Percentiles rank a stretch among this genome's conserved stretches.
These are phyloP conservation scores for Lordiphosa mommai DNA, from an alignment of 1,140 invertebrate species.

Conservation along the genomic window DNA sequence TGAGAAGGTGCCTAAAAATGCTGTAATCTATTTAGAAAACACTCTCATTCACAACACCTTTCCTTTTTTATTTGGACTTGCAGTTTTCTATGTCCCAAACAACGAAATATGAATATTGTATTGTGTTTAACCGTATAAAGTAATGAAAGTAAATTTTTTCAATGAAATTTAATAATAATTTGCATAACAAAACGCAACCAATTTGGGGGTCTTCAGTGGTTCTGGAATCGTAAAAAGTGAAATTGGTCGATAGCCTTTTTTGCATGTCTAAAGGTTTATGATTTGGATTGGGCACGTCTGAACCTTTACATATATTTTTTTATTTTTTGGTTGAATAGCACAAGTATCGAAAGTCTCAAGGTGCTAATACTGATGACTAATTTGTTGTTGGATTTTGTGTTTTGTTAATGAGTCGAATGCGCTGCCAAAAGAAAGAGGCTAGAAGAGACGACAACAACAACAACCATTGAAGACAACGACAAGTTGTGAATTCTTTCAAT, in stretches of 20 bases:
- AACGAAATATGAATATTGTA: conserved; percentile 11
- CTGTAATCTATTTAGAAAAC: background rate
- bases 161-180: conserved; percentile 57
- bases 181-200: conserved; percentile 49
- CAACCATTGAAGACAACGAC: conserved; percentile 26
- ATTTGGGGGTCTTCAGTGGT: conserved; percentile 27
- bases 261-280: conserved; percentile 55
- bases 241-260: conserved; percentile 60
- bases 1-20: background rate
- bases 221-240: conserved; percentile 55
- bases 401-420: conserved; percentile 18
- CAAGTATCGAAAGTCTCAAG: conserved; percentile 44
- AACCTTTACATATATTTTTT: conserved; percentile 20
- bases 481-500: conserved; percentile 75
- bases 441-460: conserved; percentile 2
- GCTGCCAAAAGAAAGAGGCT: conserved; percentile 46
- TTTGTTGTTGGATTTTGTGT: conserved; percentile 22
- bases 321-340: conserved; percentile 12
- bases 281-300: conserved; percentile 26
- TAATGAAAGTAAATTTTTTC: conserved; percentile 70
- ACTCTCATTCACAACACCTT: conserved; percentile 10
- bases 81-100: conserved; percentile 36
- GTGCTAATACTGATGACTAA: conserved; percentile 32
- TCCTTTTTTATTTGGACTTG: conserved; percentile 3
- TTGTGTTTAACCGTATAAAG: conserved; percentile 37